Evolutionary conservation across 2,797 vertebrate species (phyloP).

Genomic region (Poliocrania exsul): DNA sequence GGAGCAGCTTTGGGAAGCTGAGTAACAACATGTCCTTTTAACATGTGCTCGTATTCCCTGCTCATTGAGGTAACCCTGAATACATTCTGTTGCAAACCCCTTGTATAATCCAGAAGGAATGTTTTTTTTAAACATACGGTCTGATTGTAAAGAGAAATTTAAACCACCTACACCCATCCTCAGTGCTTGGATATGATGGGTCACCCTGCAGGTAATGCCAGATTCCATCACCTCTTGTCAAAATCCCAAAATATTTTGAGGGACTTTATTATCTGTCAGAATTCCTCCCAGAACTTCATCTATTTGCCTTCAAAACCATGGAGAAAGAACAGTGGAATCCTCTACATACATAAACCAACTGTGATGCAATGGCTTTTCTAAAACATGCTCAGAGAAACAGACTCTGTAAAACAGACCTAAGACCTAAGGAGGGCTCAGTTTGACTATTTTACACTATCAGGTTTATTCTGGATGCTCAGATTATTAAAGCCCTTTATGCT

Average conservation of each 20-base stretch:
- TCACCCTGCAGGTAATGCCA: neutral
- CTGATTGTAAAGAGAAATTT: neutral
- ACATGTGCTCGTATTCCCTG: neutral
- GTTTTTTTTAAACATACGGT: neutral
- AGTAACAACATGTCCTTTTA: neutral
- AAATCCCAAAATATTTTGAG: neutral
- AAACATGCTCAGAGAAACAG: accelerated
- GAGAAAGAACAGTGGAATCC: neutral
- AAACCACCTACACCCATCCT: neutral
- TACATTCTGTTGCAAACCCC: neutral
- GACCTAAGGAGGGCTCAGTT: accelerated
- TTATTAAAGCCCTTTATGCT: neutral
- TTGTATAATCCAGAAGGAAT: neutral
- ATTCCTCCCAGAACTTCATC: neutral
- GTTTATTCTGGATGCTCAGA: neutral
- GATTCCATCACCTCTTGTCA: neutral
- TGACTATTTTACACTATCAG: neutral
- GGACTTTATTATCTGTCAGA: neutral
- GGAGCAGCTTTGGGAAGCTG: neutral
- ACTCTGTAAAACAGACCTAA: neutral
- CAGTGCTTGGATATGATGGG: accelerated
- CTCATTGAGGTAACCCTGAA: neutral
- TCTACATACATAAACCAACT: neutral
- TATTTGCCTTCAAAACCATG: neutral
- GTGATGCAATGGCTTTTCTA: neutral